A percentile compares a stretch with the other conserved stretches of the same genome.
phyloP scores from a whole-genome alignment of 2,888 invertebrate species.

The Heteromyza rotundicornis region DNA sequence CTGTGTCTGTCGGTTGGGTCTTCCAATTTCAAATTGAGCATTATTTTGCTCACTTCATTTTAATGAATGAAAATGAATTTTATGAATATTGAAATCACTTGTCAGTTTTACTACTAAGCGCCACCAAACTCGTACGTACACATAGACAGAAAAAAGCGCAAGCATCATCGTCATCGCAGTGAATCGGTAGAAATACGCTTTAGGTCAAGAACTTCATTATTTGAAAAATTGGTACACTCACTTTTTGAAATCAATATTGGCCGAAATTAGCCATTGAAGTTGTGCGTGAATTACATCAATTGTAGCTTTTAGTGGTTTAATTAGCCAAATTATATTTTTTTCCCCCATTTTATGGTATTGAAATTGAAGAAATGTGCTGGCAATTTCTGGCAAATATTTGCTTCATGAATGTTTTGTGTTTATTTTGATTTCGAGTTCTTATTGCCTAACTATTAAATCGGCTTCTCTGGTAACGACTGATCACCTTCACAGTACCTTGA shows the following conservation, averaged over 20 bases:
- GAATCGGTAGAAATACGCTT: conserved; percentile 14
- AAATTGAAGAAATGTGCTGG: too few relatives aligned
- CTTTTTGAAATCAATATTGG: conserved; percentile 15
- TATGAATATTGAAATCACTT: conserved; percentile 6
- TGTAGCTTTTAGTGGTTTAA: too few relatives aligned
- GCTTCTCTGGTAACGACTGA: too few relatives aligned
- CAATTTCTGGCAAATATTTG: too few relatives aligned
- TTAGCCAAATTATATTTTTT: too few relatives aligned
- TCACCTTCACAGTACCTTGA: too few relatives aligned
- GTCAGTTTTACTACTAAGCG: conserved; percentile 1
- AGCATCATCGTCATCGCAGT: conserved; percentile 3
- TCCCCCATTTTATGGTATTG: too few relatives aligned
- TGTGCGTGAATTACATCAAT: too few relatives aligned
- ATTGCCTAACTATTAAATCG: too few relatives aligned
- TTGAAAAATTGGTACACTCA: conserved; percentile 6
- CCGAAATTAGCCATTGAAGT: conserved; percentile 8
- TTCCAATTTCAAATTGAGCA: conserved; percentile 15
- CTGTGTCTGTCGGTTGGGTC: not conserved
- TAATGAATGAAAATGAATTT: conserved; percentile 7
- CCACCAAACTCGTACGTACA: not conserved
- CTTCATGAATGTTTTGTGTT: too few relatives aligned
- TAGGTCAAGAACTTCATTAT: conserved; percentile 29
- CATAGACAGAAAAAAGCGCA: conserved; percentile 5
- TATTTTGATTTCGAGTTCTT: too few relatives aligned
- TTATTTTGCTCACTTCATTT: conserved; percentile 16